Conservation (phyloP, 2,888 invertebrate genomes). For the Nemoura dubitans region DNA sequence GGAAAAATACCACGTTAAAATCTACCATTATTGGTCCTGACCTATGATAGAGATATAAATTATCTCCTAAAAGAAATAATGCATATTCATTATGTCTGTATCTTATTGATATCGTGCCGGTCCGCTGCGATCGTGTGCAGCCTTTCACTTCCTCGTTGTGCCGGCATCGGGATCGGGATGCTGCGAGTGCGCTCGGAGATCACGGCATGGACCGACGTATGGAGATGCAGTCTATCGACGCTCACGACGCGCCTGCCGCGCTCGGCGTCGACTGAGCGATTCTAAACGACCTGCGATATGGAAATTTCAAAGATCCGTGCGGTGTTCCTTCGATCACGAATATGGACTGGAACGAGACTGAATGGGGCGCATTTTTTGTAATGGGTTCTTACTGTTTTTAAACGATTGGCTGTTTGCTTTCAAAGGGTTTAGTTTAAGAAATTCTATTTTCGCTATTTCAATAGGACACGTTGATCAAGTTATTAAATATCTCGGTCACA, state of each 20-base stretch:
- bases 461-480: too few relatives aligned
- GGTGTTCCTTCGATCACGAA: not conserved
- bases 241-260: too few relatives aligned
- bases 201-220: not conserved
- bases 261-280: not conserved
- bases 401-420: too few relatives aligned
- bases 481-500: too few relatives aligned
- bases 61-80: slow-evolving; percentile 22
- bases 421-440: too few relatives aligned
- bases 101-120: slow-evolving; percentile 32
- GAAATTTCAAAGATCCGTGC: not conserved
- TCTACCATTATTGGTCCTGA: slow-evolving; percentile 34
- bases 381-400: too few relatives aligned
- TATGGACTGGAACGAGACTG: too few relatives aligned
- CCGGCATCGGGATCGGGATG: not conserved
- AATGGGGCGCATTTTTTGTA: too few relatives aligned
- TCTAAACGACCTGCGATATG: not conserved
- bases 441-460: too few relatives aligned
- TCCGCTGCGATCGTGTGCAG: not conserved
- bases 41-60: slow-evolving; percentile 30
- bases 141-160: slow-evolving; percentile 29
- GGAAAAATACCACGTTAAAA: slow-evolving; percentile 30
- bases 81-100: slow-evolving; percentile 28
- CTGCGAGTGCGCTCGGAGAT: not conserved
- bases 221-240: not conserved